These are phyloP conservation scores for Sardina pilchardus DNA, from an alignment of 2,113 vertebrate species.

Conservation along the genomic window DNA sequence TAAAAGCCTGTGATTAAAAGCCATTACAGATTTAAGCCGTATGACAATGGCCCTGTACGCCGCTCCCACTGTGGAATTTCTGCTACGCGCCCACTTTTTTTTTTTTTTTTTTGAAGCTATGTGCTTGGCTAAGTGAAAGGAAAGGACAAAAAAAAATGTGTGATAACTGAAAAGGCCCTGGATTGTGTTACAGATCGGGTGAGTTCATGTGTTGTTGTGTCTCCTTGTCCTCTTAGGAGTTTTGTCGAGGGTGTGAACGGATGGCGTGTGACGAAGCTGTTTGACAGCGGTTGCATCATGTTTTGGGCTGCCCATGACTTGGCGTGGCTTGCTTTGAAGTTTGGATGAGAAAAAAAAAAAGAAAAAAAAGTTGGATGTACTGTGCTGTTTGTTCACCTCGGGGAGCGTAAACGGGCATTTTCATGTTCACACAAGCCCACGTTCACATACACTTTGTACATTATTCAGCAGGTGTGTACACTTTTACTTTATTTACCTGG, in stretches of 20 bases:
- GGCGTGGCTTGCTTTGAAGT: not conserved
- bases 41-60: not conserved
- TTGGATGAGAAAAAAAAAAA: not conserved
- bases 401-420: slow-evolving; percentile 6
- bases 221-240: not conserved
- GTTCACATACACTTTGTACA: not conserved
- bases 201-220: not conserved
- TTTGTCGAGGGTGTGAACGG: not conserved
- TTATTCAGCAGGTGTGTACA: not conserved
- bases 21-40: slow-evolving; percentile 19
- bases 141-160: not conserved
- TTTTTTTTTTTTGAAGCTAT: not conserved
- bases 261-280: not conserved
- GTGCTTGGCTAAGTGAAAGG: not conserved
- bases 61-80: not conserved
- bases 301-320: not conserved
- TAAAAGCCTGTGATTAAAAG: slow-evolving; percentile 22
- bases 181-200: not conserved
- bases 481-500: slow-evolving; percentile 7
- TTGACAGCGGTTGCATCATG: not conserved
- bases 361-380: not conserved
- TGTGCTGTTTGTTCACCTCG: not conserved
- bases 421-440: slow-evolving; percentile 18
- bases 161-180: not conserved
- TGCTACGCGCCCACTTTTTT: not conserved